Conservation (phyloP, 2,113 vertebrate genomes). For the Hiodon tergisus region DNA sequence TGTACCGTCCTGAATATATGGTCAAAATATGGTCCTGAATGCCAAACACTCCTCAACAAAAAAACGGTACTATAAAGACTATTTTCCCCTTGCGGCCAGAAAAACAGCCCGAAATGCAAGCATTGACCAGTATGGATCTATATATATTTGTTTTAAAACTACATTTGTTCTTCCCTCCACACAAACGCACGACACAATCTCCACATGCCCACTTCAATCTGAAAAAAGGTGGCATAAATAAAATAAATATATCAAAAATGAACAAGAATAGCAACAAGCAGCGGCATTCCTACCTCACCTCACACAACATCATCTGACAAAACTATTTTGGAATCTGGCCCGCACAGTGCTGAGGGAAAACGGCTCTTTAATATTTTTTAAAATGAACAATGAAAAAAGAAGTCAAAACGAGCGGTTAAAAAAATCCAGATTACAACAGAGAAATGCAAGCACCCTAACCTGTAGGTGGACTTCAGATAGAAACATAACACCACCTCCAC, state of each 20-base stretch:
- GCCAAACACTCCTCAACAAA: too few species aligned
- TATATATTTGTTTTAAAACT: constrained; percentile 1
- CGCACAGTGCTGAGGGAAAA: not conserved
- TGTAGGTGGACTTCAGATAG: too few species aligned
- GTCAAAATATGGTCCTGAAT: not conserved
- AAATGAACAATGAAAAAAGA: constrained; percentile 6
- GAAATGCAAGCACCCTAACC: not conserved
- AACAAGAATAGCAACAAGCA: constrained; percentile 13
- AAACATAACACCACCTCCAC: too few species aligned
- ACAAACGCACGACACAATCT: constrained; percentile 7
- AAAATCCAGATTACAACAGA: not conserved
- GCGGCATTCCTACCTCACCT: constrained; percentile 13
- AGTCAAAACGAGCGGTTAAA: not conserved
- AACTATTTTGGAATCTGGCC: constrained; percentile 21
- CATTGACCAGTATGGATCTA: not conserved
- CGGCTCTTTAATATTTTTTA: not conserved
- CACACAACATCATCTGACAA: constrained; percentile 1
- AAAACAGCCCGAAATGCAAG: not conserved
- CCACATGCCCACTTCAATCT: constrained; percentile 11
- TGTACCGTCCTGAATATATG: not conserved
- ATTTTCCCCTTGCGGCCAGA: constrained; percentile 1
- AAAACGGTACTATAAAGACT: not conserved
- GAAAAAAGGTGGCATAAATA: constrained; percentile 22
- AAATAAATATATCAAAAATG: constrained; percentile 23
- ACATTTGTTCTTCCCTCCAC: not conserved